Base-by-base conservation (phyloP, 2,888 invertebrate species). In the Chrysina gloriosa region DNA sequence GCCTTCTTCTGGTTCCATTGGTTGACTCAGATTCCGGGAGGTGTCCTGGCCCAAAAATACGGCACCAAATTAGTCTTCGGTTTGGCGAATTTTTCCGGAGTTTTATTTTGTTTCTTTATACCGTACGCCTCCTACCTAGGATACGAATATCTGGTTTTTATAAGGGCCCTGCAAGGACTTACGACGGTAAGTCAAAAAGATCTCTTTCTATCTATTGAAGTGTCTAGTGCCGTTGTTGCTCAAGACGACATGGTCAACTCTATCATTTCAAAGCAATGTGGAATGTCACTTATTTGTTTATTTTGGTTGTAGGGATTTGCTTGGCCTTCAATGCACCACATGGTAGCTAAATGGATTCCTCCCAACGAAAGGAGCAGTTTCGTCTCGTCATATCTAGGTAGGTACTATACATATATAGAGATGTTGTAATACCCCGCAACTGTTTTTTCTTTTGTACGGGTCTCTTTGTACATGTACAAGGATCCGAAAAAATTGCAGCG, bases 301-400 rank as follows among this genome's bases (percentile, higher is more conserved):
- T 71, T 70, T 58, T 73, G n/a, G n/a, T n/a, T 78, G 45, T 67
- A 89, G 89, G 89, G 89, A 2, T 85, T 89, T 21, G 84, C 88
- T 2, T 93, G 92, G 88, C 93, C 93, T 1, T 88, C 92, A 1
- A 92, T 93, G 91, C 92, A 93, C 79, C 85, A 90, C 21, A 85
- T 94, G 85, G 90, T 92, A 70, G 91, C 92, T 0, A 87, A 89
- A 74, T 94, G 94, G 94, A 92, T 94, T 61, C 94, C 94, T 9
- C 91, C 92, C 0, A 86, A 91, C 71, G 94, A 95, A 79, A 86
- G 93, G 64, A 90, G 92, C 75, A 90, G 89, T 81, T 89, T 89
- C 71, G 87, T 90, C 2, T 89, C 88, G 27, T 85, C 89, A 42
- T 83, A 83, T 74, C 75, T 83, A 71, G 82, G 82, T 82, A 74